These are phyloP conservation scores for Platyscapa corneri DNA, from an alignment of 1,140 invertebrate genomes.

Conservation along the genomic window DNA sequence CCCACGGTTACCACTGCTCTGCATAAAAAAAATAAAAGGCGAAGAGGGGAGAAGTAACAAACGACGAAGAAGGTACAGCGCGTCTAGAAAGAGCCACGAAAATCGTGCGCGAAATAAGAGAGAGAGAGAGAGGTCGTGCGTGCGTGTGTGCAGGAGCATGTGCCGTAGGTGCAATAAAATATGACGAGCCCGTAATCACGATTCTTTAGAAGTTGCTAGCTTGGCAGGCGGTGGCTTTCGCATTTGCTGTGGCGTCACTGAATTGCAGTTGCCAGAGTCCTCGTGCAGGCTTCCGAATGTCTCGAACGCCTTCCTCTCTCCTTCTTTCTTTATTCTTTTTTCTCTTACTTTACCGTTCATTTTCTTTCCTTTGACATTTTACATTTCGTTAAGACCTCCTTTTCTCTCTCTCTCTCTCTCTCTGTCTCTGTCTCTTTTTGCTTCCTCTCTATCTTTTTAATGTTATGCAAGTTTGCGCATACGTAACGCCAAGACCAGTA, in stretches of 20 bases:
- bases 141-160: slow-evolving; percentile 15
- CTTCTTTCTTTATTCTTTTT: no score
- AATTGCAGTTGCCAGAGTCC: slow-evolving; percentile 6
- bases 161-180: slow-evolving; percentile 62
- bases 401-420: slow-evolving; percentile 1
- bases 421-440: slow-evolving; percentile 43
- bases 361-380: slow-evolving; percentile 52
- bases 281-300: slow-evolving; percentile 51
- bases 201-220: slow-evolving; percentile 55
- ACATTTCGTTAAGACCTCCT: slow-evolving; percentile 34
- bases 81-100: slow-evolving; percentile 29
- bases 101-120: slow-evolving; percentile 35
- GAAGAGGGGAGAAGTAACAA: slow-evolving; percentile 25
- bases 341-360: slow-evolving; percentile 41
- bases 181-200: slow-evolving; percentile 68
- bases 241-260: slow-evolving; percentile 44
- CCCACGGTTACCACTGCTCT: not conserved
- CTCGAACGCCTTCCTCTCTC: slow-evolving; percentile 19
- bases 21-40: slow-evolving; percentile 1
- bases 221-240: slow-evolving; percentile 33
- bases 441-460: slow-evolving; percentile 20
- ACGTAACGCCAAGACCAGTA: slow-evolving; percentile 56
- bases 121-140: slow-evolving; percentile 41
- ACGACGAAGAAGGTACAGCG: slow-evolving; percentile 38
- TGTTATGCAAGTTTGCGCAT: slow-evolving; percentile 54